These are phyloP conservation scores for Anguilla marmorata DNA, from an alignment of 2,797 vertebrate species.

Conservation along the genomic window DNA sequence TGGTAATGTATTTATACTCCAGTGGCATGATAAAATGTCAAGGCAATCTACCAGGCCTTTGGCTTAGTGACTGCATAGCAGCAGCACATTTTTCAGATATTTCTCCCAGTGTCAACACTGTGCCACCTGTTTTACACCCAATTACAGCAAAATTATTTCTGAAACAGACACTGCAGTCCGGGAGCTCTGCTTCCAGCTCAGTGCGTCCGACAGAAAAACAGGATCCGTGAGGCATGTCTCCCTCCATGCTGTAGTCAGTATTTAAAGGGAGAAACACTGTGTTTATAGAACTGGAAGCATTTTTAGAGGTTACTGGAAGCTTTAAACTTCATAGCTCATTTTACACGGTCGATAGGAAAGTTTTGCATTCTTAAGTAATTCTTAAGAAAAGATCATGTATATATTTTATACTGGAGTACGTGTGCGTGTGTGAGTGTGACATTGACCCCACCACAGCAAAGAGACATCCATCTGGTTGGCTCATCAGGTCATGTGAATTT, in stretches of 20 bases:
- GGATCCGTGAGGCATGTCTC: not conserved
- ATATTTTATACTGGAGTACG: not conserved
- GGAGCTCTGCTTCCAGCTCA: slow-evolving; percentile 33
- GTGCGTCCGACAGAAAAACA: slow-evolving; percentile 6
- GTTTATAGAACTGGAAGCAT: not conserved
- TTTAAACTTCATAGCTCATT: not conserved
- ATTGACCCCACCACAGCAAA: not conserved
- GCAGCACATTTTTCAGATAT: slow-evolving; percentile 76
- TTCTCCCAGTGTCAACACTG: slow-evolving; percentile 67
- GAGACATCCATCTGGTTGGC: not conserved
- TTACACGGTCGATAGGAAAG: not conserved
- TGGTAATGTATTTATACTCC: slow-evolving; percentile 68
- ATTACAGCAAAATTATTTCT: slow-evolving; percentile 55
- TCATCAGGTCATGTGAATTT: too few species aligned
- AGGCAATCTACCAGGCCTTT: slow-evolving; percentile 62
- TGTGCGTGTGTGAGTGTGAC: too few species aligned
- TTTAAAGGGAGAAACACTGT: not conserved
- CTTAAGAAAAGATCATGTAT: not conserved
- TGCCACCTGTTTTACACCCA: slow-evolving; percentile 73
- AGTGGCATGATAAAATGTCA: slow-evolving; percentile 68
- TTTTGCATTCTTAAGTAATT: not conserved
- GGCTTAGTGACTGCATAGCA: slow-evolving; percentile 65
- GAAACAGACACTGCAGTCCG: slow-evolving; percentile 41
- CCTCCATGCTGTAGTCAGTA: not conserved
- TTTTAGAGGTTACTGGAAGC: not conserved